Percentiles rank a stretch among this genome's conserved stretches.
Evolutionary conservation across 2,113 vertebrate species (phyloP).

Genomic region (Peromyscus polionotus): DNA sequence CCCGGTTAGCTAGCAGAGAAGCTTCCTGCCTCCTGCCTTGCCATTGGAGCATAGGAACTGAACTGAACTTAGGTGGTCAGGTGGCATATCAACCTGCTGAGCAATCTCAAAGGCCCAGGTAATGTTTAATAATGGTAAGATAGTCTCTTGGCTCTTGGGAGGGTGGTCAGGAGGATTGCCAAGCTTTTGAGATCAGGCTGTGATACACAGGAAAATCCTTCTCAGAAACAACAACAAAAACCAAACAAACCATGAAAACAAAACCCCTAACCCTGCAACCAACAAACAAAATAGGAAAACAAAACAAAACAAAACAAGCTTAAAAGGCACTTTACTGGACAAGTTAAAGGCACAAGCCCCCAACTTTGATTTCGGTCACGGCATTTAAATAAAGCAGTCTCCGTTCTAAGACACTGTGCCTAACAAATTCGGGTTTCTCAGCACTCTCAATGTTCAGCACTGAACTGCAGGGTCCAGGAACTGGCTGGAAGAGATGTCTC

Average conservation of each 20-base stretch:
- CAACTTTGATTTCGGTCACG: background rate
- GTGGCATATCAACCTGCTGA: background rate
- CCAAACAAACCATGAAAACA: background rate
- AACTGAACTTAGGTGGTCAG: background rate
- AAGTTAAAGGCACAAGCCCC: background rate
- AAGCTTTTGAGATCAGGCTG: background rate
- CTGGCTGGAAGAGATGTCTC: background rate
- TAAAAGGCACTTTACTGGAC: conserved; percentile 11
- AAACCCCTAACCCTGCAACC: too few relatives aligned
- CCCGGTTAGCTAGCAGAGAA: background rate
- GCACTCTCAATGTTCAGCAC: background rate
- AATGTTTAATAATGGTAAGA: background rate
- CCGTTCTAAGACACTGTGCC: background rate
- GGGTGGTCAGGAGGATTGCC: background rate
- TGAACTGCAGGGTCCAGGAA: background rate
- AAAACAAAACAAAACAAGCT: background rate
- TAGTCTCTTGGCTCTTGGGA: background rate
- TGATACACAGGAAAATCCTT: background rate
- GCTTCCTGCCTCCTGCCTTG: background rate
- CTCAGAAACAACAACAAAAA: background rate
- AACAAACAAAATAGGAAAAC: background rate
- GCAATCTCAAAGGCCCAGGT: background rate
- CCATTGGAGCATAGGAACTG: background rate
- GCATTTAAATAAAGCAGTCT: conserved; percentile 18
- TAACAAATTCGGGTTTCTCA: background rate